Evolutionary conservation across 1,140 invertebrate genomes (phyloP), one percentile per base, ranked within the genome.

Genomic region (Danaus plexippus): DNA sequence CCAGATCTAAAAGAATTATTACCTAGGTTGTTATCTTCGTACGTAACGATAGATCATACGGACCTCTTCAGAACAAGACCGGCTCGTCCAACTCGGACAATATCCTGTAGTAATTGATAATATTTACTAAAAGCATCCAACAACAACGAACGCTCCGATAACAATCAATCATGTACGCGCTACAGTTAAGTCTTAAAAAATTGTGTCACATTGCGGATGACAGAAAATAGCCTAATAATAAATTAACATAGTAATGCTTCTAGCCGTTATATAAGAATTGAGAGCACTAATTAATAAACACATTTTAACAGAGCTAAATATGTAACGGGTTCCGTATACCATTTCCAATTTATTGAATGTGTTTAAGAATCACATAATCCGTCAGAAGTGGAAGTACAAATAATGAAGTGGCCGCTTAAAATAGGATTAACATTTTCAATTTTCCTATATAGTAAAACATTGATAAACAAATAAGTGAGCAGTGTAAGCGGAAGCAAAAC

Each of bases 111-210:
- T 32, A 32, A 32, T 32, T 32, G 22, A 32, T 32, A 32, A 32
- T 32, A 32, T 32, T 32, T 32, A 32, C 22, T 32, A 32, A 32
- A 32, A 32, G 22, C 22, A 32, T 32, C 22, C 22, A 32, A 32
- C 22, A 32, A 32, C 22, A 32, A 32, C 22, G 22, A 32, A 32
- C 22, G 22, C 7, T 32, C 5, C 51, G 52, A 43, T 59, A 55
- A 55, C 78, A 73, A 85, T 85, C 82, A 83, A 85, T 85, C 82
- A 85, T 83, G 75, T 73, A 75, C 77, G 67, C 66, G 78, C 78
- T 79, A 85, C 82, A 85, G 80, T 85, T 85, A 85, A 71, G 69
- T 79, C 71, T 73, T 68, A 78, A 80, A 79, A 80, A 85, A 82
- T 75, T 81, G 63, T 85, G 82, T 85, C 82, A 79, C 78, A 77